Percentiles rank a stretch among this genome's conserved stretches.
Evolutionary conservation across 2,113 vertebrate species (phyloP).

Genomic region (Oncorhynchus keta): DNA sequence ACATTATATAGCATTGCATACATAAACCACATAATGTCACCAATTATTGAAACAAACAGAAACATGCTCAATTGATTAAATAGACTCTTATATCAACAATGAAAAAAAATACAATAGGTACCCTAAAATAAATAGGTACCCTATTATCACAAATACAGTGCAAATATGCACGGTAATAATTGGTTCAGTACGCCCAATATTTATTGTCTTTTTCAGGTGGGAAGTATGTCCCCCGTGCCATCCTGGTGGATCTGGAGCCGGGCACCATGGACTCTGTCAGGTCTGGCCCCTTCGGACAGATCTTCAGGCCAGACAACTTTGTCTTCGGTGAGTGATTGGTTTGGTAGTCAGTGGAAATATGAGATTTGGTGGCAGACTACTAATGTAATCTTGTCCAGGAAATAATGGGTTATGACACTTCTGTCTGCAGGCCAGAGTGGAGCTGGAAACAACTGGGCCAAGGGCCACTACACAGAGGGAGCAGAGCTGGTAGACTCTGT

Average conservation of each 20-base stretch:
- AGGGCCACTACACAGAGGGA: conserved; percentile 82
- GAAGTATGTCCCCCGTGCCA: conserved; percentile 82
- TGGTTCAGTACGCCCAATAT: background rate
- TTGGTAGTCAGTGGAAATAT: background rate
- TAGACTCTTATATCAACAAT: background rate
- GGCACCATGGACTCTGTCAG: conserved; percentile 97
- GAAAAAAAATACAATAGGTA: too few species aligned
- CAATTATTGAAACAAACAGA: too few species aligned
- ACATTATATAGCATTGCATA: background rate
- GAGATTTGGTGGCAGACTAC: background rate
- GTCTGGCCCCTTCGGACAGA: conserved; percentile 77
- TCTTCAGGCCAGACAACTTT: conserved; percentile 79
- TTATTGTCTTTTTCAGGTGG: conserved; percentile 58
- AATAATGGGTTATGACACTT: background rate
- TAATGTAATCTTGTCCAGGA: background rate
- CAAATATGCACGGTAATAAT: background rate
- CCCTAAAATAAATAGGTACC: too few species aligned
- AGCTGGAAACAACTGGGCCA: conserved; percentile 82
- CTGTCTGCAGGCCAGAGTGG: conserved; percentile 74
- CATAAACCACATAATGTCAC: too few species aligned
- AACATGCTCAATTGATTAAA: too few species aligned
- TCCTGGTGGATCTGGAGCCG: conserved; percentile 94
- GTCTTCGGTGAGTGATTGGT: conserved; percentile 68
- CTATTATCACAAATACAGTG: background rate
- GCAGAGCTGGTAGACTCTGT: conserved; percentile 80